Evolutionary conservation across 2,797 vertebrate species (phyloP).

Genomic region (Pangasius macronema): DNA sequence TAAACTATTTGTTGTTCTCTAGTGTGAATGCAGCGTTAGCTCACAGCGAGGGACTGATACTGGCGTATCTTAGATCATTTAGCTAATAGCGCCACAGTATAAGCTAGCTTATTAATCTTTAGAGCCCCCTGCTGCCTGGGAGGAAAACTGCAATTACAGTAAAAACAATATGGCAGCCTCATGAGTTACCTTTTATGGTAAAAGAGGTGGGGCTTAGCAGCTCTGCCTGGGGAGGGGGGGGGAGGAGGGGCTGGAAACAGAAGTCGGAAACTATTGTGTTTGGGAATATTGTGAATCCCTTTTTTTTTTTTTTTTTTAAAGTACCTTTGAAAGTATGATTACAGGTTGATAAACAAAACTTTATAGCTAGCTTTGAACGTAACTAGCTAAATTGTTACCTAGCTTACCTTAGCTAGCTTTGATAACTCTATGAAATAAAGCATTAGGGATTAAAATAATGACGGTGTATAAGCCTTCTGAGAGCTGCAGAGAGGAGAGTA

Average conservation of each 20-base stretch:
- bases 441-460: neutral
- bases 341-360: neutral
- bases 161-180: neutral
- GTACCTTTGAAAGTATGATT: neutral
- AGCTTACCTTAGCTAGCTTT: neutral
- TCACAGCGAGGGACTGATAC: no score
- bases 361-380: neutral
- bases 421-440: neutral
- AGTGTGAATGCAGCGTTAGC: no score
- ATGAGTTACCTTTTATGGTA: neutral
- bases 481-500: neutral
- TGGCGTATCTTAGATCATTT: neutral
- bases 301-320: neutral
- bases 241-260: neutral
- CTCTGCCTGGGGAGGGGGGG: neutral
- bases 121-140: neutral
- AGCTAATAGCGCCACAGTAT: neutral
- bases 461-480: neutral
- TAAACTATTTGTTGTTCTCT: no score
- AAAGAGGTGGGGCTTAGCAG: neutral
- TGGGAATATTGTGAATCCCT: neutral
- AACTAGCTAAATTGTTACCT: neutral
- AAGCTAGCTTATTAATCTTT: neutral
- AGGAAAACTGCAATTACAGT: neutral
- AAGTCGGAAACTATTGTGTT: neutral